Base-by-base conservation (phyloP, 2,888 invertebrate species). In the Tridacna gigas region DNA sequence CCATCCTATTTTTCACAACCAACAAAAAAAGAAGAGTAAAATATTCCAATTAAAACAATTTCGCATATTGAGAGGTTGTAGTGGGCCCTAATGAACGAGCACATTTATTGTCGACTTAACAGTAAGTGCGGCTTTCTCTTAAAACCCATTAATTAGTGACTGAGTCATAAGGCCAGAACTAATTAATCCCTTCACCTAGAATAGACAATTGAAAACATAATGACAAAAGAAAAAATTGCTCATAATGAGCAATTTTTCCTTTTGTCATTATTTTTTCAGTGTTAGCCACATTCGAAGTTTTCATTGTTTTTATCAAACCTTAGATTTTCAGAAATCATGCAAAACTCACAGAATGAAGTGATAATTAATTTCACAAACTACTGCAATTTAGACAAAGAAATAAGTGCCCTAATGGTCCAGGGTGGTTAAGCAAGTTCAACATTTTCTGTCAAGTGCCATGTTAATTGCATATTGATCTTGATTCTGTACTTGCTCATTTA, bases 311-410 rank as follows among this genome's bases (percentile, higher is more conserved):
- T 37, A 4, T 7, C 7, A 37, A 37, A 37, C 37, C 37, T 37
- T 37, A 37, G 37, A 37, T 37, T 37, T 37, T 37, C 37, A 37
- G 37, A 2, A 37, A 37, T 37, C 37, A 37, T 37, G 2, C 37
- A 7, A 37, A 37, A 37, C 37, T 37, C 37, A 37, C 37, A 37
- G 37, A 37, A 37, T 37, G 37, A 37, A 37, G 37, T 37, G 2
- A 37, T 7, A 4, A 37, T 37, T 37, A 86, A 88, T 86, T 84
- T 80, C 78, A 67, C 73, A 65, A 65, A 73, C 82, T 86, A 88
- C 84, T 86, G 84, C 82, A 77, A 88, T 86, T 88, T 88, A 88
- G 88, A 88, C 88, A 88, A 88, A 86, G 85, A 79, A 76, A 69
- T 79, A 77, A 73, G 82, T 74, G 74, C 67, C 51, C 56, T 37